A percentile compares a stretch with the other conserved stretches of the same genome.
Conservation (phyloP, 1,140 invertebrate genomes). For the Cherax quadricarinatus region DNA sequence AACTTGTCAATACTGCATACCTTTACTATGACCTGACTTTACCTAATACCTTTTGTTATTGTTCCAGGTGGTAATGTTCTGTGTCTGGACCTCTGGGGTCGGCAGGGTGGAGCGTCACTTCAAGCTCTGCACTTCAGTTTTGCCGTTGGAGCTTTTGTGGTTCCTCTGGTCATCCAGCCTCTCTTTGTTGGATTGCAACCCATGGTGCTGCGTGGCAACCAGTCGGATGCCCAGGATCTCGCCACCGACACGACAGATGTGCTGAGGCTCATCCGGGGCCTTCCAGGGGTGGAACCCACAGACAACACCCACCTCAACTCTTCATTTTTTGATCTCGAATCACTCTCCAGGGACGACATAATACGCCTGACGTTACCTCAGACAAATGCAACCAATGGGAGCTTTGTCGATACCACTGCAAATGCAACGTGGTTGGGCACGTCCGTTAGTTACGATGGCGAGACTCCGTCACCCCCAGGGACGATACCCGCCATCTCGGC, state of each 20-base stretch:
- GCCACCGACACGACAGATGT: background rate
- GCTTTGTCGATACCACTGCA: background rate
- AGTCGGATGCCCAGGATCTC: background rate
- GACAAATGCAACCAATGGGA: background rate
- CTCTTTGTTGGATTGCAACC: conserved; percentile 74
- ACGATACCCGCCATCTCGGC: background rate
- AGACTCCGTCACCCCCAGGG: background rate
- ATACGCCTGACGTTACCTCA: background rate
- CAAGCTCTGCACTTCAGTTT: conserved; percentile 80
- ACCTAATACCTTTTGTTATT: background rate
- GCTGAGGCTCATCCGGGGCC: background rate
- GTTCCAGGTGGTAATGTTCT: conserved; percentile 79
- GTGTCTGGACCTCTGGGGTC: conserved; percentile 79
- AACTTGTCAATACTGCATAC: too few species aligned
- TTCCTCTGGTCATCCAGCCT: conserved; percentile 78
- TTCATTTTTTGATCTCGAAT: background rate
- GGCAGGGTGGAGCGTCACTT: conserved; percentile 78
- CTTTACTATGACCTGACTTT: too few species aligned
- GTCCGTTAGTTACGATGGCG: background rate
- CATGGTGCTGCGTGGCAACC: background rate
- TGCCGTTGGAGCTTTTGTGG: conserved; percentile 79
- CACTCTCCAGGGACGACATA: background rate
- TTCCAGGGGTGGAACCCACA: background rate
- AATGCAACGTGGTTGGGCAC: background rate
- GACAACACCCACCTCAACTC: background rate